These are phyloP conservation scores for Drosophila macrospina DNA, from an alignment of 2,888 invertebrate genomes.

Conservation along the genomic window DNA sequence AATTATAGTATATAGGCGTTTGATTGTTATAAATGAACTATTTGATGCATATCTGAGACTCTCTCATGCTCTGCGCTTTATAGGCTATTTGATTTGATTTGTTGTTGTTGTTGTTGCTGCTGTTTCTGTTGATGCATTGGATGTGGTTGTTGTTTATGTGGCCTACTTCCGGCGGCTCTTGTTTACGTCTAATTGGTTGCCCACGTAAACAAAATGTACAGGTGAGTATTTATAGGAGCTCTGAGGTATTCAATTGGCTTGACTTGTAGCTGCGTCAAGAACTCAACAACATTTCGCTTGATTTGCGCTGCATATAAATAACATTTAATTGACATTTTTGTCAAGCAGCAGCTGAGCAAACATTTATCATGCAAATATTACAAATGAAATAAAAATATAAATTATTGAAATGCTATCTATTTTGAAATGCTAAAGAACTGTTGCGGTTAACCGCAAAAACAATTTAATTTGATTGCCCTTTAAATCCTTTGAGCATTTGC, in stretches of 20 bases:
- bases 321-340: slow-evolving; percentile 69
- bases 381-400: slow-evolving; percentile 28
- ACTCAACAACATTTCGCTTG: slow-evolving; percentile 46
- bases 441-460: slow-evolving; percentile 67
- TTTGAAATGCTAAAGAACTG: slow-evolving; percentile 36
- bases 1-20: background rate
- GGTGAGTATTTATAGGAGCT: slow-evolving; percentile 67
- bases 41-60: slow-evolving; percentile 25
- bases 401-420: slow-evolving; percentile 32
- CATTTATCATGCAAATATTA: slow-evolving; percentile 55
- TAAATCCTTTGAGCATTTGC: slow-evolving; percentile 61
- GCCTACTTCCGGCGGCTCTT: slow-evolving; percentile 74
- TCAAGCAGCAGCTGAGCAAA: slow-evolving; percentile 59
- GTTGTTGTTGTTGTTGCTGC: slow-evolving; percentile 16
- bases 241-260: slow-evolving; percentile 29
- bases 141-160: slow-evolving; percentile 52
- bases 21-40: background rate
- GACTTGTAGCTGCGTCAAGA: slow-evolving; percentile 45
- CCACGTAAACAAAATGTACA: slow-evolving; percentile 73
- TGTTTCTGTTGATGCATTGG: slow-evolving; percentile 29
- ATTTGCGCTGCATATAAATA: slow-evolving; percentile 65
- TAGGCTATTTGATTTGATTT: slow-evolving; percentile 17
- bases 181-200: slow-evolving; percentile 71
- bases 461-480: slow-evolving; percentile 78
- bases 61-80: slow-evolving; percentile 15